Base-by-base conservation (phyloP, 2,113 vertebrate species). In the Serilophus lunatus region DNA sequence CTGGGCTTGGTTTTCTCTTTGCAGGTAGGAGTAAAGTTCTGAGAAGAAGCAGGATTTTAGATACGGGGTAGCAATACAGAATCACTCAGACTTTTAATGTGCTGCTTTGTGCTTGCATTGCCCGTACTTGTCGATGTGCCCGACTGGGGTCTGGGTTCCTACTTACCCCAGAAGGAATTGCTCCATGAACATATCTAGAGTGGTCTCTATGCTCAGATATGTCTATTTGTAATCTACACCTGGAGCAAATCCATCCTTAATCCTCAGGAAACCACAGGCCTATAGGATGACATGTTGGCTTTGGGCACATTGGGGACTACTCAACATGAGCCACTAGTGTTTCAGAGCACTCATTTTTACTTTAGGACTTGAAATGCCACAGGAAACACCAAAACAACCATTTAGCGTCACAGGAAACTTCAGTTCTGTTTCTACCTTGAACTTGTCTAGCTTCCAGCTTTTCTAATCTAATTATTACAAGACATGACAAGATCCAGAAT, bases 31-130 rank as follows among this genome's bases (percentile, higher is more conserved):
- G 5, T 53, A 12, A 60, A 68, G 40, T 18, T 59, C 42, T 47
- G 76, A 79, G 69, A n/a, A 89, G 36, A 63, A 68, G 26, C 5
- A 92, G 17, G n/a, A 28, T 56, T 83, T 76, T 28, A 66, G 51
- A 12, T 23, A 22, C 5, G 47, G 63, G 38, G 23, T 13, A 64
- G 28, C 56, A 56, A 19, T 19, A 45, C 38, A 56, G 10, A 71
- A 8, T 19, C 74, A 20, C 1, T 1, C 29, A 13, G 33, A 35
- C 4, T 53, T 65, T 57, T 33, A 33, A 45, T 0, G 2, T 31
- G 49, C 31, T 57, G 51, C 22, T 57, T 60, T 33, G 28, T 31
- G 35, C 49, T n/a, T 36, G 38, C 10, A 40, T 11, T 12, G 16
- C 26, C 23, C 77, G 65, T 47, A 57, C 6, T 53, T 35, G 61